Evolutionary conservation across 2,113 vertebrate species (phyloP).

Genomic region (Xenus cinereus): DNA sequence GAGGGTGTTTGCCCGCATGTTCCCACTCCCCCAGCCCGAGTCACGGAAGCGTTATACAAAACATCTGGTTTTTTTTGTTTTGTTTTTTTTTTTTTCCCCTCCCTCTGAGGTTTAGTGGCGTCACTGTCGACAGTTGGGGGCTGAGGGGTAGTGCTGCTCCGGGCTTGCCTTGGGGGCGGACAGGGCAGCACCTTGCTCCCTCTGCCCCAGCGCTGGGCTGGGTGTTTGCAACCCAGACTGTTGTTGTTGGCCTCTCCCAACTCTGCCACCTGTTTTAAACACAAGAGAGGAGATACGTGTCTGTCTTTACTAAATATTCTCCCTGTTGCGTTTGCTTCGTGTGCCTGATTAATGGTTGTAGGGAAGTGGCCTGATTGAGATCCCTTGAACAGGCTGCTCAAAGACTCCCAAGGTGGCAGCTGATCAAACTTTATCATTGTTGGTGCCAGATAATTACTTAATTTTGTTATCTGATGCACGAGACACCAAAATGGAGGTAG

Average conservation of each 20-base stretch:
- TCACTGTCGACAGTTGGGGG: fast-evolving
- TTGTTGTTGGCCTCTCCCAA: fast-evolving
- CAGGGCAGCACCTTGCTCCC: no score
- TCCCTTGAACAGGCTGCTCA: neutral
- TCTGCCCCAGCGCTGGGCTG: fast-evolving
- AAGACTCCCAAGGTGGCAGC: neutral
- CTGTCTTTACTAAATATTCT: neutral
- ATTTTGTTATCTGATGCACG: neutral
- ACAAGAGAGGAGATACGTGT: fast-evolving
- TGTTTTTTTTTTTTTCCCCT: neutral
- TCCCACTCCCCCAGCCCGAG: neutral
- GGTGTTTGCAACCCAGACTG: neutral
- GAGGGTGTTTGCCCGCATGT: fast-evolving
- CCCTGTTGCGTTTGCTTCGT: neutral
- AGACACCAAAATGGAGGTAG: neutral
- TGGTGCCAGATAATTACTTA: neutral
- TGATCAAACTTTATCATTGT: neutral
- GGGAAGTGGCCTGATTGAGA: neutral
- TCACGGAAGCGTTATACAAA: neutral
- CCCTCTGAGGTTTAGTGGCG: fast-evolving
- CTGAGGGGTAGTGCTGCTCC: neutral
- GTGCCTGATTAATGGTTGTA: neutral
- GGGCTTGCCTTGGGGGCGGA: fast-evolving
- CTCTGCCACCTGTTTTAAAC: neutral
- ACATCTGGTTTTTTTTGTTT: neutral